phyloP scores from a whole-genome alignment of 1,140 invertebrate genomes.

The Cepaea nemoralis region DNA sequence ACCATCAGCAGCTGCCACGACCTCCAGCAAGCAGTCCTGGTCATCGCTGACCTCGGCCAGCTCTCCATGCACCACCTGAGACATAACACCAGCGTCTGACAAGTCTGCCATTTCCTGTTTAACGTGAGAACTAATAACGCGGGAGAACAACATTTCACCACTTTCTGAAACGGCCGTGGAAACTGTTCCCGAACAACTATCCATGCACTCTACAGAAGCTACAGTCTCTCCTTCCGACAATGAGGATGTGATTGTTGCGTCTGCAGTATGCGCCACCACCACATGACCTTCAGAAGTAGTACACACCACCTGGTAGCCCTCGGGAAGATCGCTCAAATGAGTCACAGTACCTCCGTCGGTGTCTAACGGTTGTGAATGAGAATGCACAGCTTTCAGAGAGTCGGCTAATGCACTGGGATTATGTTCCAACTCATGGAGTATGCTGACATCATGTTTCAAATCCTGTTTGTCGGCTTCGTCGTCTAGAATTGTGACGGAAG shows the following conservation, averaged over 20 bases:
- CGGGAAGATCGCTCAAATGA: slow-evolving; percentile 26
- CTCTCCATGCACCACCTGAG: not conserved
- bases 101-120: not conserved
- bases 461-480: not conserved
- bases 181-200: not conserved
- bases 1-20: slow-evolving; percentile 4
- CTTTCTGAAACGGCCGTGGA: not conserved
- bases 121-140: not conserved
- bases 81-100: not conserved
- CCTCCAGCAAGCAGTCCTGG: not conserved
- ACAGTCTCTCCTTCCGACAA: not conserved
- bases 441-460: not conserved
- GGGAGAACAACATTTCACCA: not conserved
- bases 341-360: not conserved
- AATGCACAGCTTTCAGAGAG: not conserved
- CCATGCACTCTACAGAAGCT: not conserved
- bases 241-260: not conserved
- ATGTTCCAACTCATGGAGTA: not conserved
- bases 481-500: not conserved
- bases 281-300: slow-evolving; percentile 27
- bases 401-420: not conserved
- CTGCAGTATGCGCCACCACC: not conserved
- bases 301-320: slow-evolving; percentile 14
- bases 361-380: not conserved
- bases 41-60: not conserved